phyloP scores from a whole-genome alignment of 2,113 vertebrate species.

The Takifugu flavidus region DNA sequence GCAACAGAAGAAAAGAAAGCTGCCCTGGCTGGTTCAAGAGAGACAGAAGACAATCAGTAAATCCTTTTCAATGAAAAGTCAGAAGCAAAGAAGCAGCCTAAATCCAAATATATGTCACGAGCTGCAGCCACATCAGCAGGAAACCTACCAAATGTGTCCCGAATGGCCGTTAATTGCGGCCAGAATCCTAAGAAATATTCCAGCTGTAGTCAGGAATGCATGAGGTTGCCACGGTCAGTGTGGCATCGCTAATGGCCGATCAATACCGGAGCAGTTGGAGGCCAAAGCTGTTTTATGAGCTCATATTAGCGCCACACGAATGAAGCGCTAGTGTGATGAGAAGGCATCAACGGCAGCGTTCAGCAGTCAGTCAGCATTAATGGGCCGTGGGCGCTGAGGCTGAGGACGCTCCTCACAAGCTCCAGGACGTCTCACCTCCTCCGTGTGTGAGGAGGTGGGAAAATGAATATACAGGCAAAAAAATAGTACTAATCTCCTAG shows the following conservation, averaged over 20 bases:
- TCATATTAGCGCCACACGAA: slow-evolving; percentile 47
- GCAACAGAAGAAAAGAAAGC: slow-evolving; percentile 11
- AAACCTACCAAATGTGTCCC: not conserved
- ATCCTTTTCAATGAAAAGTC: slow-evolving; percentile 15
- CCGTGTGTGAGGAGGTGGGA: not conserved
- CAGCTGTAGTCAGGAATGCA: too few relatives aligned
- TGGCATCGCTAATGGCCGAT: slow-evolving; percentile 58
- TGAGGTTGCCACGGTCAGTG: slow-evolving; percentile 22
- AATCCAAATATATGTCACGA: slow-evolving; percentile 3
- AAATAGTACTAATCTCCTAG: slow-evolving; percentile 1
- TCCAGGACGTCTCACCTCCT: not conserved
- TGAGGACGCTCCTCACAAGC: not conserved
- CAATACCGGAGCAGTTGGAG: slow-evolving; percentile 51
- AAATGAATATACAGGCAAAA: not conserved
- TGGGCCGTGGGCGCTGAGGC: not conserved
- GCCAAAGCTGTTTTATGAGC: slow-evolving; percentile 48
- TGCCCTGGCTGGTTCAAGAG: not conserved
- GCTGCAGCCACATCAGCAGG: not conserved
- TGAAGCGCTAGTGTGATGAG: slow-evolving; percentile 36
- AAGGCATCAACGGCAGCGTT: slow-evolving; percentile 34
- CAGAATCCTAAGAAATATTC: too few relatives aligned
- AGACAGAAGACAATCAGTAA: not conserved
- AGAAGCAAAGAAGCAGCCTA: not conserved
- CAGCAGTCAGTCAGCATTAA: not conserved
- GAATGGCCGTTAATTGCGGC: too few relatives aligned